Percentiles rank a stretch among this genome's conserved stretches.
Conservation (phyloP, 2,888 invertebrate species). For the Nowickia ferox region DNA sequence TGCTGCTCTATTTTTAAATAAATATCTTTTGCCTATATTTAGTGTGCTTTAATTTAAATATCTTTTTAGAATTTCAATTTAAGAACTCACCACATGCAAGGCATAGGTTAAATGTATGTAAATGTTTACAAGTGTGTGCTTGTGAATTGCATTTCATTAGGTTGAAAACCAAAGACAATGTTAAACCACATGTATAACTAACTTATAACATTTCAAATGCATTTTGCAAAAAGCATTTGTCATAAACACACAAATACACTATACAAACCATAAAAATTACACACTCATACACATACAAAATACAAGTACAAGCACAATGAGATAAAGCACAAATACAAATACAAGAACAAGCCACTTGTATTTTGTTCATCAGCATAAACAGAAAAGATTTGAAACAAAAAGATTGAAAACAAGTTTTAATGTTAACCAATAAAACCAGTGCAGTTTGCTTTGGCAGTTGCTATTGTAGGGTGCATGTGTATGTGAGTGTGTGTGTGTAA, state of each 20-base stretch:
- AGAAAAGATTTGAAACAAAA: conserved; percentile 37
- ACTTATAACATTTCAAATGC: conserved; percentile 67
- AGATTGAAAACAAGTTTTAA: conserved; percentile 55
- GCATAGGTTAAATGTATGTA: neutral
- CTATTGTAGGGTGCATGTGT: conserved; percentile 1
- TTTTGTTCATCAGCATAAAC: conserved; percentile 4
- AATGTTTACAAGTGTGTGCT: neutral
- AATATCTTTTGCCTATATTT: too few species aligned
- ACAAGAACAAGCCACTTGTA: neutral
- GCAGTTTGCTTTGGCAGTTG: conserved; percentile 51
- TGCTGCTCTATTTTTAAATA: too few species aligned
- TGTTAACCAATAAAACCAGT: conserved; percentile 65
- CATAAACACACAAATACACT: conserved; percentile 54
- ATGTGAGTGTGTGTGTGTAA: conserved; percentile 18
- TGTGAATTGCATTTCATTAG: conserved; percentile 49
- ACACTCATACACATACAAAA: neutral
- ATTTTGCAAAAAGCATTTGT: conserved; percentile 67
- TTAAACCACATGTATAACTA: conserved; percentile 68
- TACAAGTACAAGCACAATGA: neutral
- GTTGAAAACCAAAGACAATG: conserved; percentile 65
- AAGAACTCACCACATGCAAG: neutral
- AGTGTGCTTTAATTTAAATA: too few species aligned
- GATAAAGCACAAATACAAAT: neutral
- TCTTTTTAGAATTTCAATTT: too few species aligned
- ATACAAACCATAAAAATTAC: conserved; percentile 21